Percentiles rank a stretch among this genome's conserved stretches.
Evolutionary conservation across 2,888 invertebrate species (phyloP).

Genomic region (Nasonovia ribisnigri): DNA sequence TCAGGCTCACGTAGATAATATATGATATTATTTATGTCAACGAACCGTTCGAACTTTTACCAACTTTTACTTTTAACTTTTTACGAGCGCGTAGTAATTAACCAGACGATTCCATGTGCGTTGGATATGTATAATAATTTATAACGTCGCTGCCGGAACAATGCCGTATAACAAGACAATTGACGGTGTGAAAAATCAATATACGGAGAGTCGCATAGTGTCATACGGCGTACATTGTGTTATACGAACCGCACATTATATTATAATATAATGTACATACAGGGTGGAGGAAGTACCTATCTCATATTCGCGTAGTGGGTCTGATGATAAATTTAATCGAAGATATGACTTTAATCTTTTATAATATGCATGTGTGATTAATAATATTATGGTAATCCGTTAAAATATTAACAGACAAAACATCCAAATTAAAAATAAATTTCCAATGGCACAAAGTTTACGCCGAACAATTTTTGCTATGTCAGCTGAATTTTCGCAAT

Average conservation of each 20-base stretch:
- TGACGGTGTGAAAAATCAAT: constrained; percentile 5
- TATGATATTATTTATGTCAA: neutral
- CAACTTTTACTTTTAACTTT: neutral
- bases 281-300: neutral
- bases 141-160: neutral
- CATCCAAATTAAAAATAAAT: too few species aligned
- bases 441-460: too few species aligned
- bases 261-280: neutral
- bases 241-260: neutral
- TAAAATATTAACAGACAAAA: too few species aligned
- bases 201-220: neutral
- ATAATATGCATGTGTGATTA: neutral
- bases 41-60: neutral
- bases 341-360: neutral
- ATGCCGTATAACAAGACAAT: neutral
- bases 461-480: too few species aligned
- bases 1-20: neutral
- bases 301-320: neutral
- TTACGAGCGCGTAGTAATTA: neutral
- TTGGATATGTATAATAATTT: neutral
- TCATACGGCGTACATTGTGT: neutral
- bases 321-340: neutral
- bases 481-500: too few species aligned
- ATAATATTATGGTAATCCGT: too few species aligned
- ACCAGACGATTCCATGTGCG: neutral